Base-by-base conservation (phyloP, 2,797 vertebrate genomes). In the Selene dorsalis region DNA sequence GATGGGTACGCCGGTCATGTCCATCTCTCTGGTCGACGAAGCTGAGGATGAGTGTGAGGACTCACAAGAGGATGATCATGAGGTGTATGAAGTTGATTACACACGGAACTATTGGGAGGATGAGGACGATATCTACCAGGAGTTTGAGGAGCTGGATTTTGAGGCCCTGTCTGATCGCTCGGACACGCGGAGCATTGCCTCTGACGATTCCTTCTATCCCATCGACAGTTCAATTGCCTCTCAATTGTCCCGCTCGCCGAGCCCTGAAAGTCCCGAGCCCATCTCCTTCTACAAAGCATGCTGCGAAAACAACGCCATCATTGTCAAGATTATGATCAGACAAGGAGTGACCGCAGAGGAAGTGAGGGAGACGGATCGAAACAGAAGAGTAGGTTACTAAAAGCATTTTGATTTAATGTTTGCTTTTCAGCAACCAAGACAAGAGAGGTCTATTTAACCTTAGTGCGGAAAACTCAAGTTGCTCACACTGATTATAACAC, bases 181-280 rank as follows among this genome's bases (percentile, higher is more conserved):
- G 0, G 97, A 98, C 87, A 92, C 88, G 4, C 92, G 83, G 59
- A 99, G 97, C 92, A 89, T 97, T 30, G 89, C 90, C 22, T 97
- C 97, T 0, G 97, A 97, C 14, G 97, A 98, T 82, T 98, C 97
- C 16, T 99, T 97, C 92, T 99, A 98, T 85, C 97, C 97, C 0
- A 92, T 91, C 0, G 88, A 92, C 0, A 86, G 69, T 8, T 77
- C 87, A 0, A 28, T 82, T 9, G 6, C n/a, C 11, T 75, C 84
- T 14, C 53, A 77, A 4, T 4, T 75, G 41, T 62, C 35, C 57
- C 84, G 88, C 60, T 52, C 75, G 6, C 88, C 17, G 1, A 86
- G 58, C 47, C 83, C 84, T 0, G 91, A 92, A 43, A 95, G 89
- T 85, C 95, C 95, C 0, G 95, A 96, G 87, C 91, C 93, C 3